phyloP scores from a whole-genome alignment of 2,113 vertebrate species.

The Rhynchomys soricoides region DNA sequence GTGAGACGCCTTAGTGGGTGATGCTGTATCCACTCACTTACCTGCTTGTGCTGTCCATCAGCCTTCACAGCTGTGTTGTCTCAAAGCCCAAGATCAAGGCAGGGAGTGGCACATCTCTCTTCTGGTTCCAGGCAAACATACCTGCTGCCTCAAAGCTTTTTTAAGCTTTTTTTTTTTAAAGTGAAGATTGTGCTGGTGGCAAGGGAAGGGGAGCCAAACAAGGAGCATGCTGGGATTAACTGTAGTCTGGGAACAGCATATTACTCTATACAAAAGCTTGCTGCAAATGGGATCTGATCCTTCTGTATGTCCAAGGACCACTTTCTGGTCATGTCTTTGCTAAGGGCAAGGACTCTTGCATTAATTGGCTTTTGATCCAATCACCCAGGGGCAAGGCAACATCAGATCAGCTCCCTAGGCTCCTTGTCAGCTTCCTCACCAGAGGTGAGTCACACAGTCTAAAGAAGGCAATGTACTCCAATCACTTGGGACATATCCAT shows the following conservation, averaged over 20 bases:
- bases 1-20: background rate
- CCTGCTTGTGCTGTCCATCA: background rate
- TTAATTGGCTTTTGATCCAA: background rate
- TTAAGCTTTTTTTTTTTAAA: background rate
- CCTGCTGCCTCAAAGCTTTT: background rate
- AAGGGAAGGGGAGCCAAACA: too few species aligned
- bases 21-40: background rate
- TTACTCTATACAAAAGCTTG: background rate
- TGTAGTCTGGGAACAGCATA: rapidly evolving
- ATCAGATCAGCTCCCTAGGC: background rate
- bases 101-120: background rate
- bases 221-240: background rate
- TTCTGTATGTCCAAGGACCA: background rate
- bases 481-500: background rate
- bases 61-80: background rate
- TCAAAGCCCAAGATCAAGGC: background rate
- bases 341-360: background rate
- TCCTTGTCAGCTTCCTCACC: background rate
- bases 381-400: background rate
- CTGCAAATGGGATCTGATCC: background rate
- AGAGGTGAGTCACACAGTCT: background rate
- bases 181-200: background rate
- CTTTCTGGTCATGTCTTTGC: background rate
- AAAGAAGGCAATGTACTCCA: background rate
- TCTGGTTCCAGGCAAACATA: background rate